phyloP scores from a whole-genome alignment of 2,797 vertebrate species.

The Emydoidea blandingii region DNA sequence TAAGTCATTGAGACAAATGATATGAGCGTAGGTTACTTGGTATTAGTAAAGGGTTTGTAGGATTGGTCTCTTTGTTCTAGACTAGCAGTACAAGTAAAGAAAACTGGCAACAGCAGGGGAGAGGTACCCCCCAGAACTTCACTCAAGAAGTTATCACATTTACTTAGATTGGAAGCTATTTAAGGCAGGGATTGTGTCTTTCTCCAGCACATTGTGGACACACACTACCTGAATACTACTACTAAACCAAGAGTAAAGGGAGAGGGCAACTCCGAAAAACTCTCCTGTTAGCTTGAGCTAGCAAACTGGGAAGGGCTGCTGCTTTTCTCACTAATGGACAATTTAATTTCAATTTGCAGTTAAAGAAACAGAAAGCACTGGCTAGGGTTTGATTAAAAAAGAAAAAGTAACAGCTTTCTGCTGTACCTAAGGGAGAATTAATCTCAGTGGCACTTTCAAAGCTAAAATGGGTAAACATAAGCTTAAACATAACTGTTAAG shows the following conservation, averaged over 20 bases:
- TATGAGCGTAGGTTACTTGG: background rate
- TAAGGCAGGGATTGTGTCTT: background rate
- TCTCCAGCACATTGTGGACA: rapidly evolving
- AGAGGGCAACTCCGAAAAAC: background rate
- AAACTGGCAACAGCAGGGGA: background rate
- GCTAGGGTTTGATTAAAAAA: background rate
- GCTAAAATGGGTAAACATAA: conserved; percentile 1
- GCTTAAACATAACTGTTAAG: background rate
- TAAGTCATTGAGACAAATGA: background rate
- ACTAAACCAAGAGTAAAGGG: background rate
- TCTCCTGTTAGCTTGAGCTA: background rate
- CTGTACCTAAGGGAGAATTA: background rate
- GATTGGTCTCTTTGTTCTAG: rapidly evolving
- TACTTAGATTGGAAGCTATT: background rate
- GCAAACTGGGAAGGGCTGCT: background rate
- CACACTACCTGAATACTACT: background rate
- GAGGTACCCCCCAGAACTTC: background rate
- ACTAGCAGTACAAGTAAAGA: background rate
- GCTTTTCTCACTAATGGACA: background rate
- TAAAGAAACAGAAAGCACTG: background rate
- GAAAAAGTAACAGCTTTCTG: background rate
- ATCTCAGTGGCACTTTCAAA: background rate
- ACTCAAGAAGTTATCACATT: background rate
- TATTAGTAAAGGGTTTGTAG: rapidly evolving
- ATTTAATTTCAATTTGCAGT: background rate